Percentiles rank a stretch among this genome's conserved stretches.
Conservation (phyloP, 2,888 invertebrate species). For the Theodoxus fluviatilis region DNA sequence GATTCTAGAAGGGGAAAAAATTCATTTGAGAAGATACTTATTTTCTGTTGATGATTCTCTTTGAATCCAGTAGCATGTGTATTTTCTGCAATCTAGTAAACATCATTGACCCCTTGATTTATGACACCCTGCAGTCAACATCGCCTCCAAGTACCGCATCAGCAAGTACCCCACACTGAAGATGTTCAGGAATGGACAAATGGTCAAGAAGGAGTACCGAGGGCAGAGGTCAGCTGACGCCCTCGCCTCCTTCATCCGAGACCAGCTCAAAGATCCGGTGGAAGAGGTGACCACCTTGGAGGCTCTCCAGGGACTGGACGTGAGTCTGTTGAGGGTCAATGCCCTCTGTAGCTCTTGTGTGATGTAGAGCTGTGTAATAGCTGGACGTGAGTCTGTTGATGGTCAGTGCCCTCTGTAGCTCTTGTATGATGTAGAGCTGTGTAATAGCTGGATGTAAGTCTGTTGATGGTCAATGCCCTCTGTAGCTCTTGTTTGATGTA, state of each 20-base stretch:
- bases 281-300: slow-evolving; percentile 74
- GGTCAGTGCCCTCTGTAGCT: too few species aligned
- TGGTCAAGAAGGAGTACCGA: slow-evolving; percentile 70
- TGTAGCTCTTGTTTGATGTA: too few species aligned
- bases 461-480: too few species aligned
- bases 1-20: too few species aligned
- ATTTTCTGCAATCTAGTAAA: not conserved
- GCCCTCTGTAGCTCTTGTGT: not conserved
- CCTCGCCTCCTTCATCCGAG: slow-evolving; percentile 84
- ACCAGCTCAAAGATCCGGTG: slow-evolving; percentile 75
- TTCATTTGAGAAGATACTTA: not conserved
- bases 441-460: too few species aligned
- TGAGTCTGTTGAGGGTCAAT: too few species aligned
- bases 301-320: slow-evolving; percentile 57
- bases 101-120: not conserved
- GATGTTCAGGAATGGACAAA: slow-evolving; percentile 75
- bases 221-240: slow-evolving; percentile 90
- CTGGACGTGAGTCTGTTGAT: not conserved
- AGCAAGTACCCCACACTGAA: slow-evolving; percentile 98
- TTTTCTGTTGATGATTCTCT: not conserved
- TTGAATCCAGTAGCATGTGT: not conserved
- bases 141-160: slow-evolving; percentile 92
- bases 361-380: not conserved
- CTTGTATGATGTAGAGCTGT: too few species aligned
- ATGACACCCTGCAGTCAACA: slow-evolving; percentile 68